Base-by-base conservation (phyloP, 1,140 invertebrate genomes). In the Araneus ventricosus region DNA sequence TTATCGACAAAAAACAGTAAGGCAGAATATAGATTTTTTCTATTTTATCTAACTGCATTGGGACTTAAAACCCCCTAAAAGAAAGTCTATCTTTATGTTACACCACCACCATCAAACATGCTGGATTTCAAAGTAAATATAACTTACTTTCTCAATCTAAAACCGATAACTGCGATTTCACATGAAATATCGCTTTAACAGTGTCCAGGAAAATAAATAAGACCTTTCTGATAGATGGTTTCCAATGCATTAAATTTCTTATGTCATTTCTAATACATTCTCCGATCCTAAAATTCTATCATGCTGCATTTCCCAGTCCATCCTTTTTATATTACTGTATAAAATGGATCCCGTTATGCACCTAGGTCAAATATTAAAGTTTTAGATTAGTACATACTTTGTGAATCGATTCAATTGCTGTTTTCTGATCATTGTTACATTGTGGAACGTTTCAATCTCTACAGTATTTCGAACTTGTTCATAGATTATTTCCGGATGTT, bases 211-310 rank as follows among this genome's bases (percentile, higher is more conserved):
- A 59, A 59, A 61, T 57, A 86, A 86, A 61, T 86, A 86, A 57
- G 27, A 30, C 4, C 70, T 59, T 61, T 86, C 84, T 86, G 84
- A 86, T 86, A 86, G 84, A 86, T 86, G 84, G 84, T 86, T 86
- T 86, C 84, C 84, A 86, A 86, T 86, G 57, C 84, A 86, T 86
- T 86, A 86, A 86, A 86, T 86, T 57, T 61, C 84, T 86, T 57
- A 86, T 86, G 84, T 86, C 84, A 61, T 52, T 86, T 86, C 45
- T 86, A 61, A 59, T 86, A 86, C 84, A 86, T 59, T 86, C 20
- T 34, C 27, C n/a, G 14, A 37, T 20, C 84, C 57, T 61, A 59
- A 86, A 86, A 59, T 57, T 86, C 57, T 61, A 57, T 86, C 45
- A 86, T 30, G 17, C 45, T 24, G 27, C 30, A 22, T 61, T 75